These are phyloP conservation scores for Stichopus chloronotus DNA, from an alignment of 35 echinoderm and acorn worm genomes.

Conservation along the genomic window DNA sequence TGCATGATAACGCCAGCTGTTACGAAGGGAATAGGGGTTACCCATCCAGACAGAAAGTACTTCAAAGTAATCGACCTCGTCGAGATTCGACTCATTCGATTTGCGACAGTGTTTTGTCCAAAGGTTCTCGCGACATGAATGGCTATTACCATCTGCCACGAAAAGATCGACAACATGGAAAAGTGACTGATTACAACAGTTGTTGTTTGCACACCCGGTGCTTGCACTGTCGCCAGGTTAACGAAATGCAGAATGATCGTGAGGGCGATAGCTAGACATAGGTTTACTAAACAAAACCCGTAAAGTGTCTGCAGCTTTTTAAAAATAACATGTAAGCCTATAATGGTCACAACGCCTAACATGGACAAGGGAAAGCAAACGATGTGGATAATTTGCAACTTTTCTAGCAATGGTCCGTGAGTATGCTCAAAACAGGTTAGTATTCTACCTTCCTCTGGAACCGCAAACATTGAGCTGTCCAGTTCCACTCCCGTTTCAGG, in stretches of 20 bases:
- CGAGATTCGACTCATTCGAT: not conserved
- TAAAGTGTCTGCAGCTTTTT: conserved; percentile 35
- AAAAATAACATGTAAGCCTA: not conserved
- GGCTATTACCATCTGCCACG: conserved; percentile 23
- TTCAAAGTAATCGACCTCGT: not conserved
- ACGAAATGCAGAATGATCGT: not conserved
- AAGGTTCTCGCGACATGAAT: conserved; percentile 27
- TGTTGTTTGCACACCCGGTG: not conserved
- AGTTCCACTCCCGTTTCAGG: not conserved
- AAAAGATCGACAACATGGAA: not conserved
- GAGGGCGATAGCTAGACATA: not conserved
- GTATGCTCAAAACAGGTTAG: not conserved
- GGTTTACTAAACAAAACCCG: conserved; percentile 42
- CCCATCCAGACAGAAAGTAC: not conserved
- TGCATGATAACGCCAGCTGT: not conserved
- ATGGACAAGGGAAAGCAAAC: not conserved
- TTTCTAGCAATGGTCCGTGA: not conserved
- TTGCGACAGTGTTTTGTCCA: not conserved
- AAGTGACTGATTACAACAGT: conserved; percentile 8
- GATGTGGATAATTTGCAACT: not conserved
- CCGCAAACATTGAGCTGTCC: not conserved
- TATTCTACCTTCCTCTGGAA: not conserved
- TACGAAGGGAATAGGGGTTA: conserved; percentile 8
- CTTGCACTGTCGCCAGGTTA: not conserved
- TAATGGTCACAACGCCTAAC: not conserved